A percentile compares a stretch with the other conserved stretches of the same genome.
Evolutionary conservation across 2,888 invertebrate genomes (phyloP).

Genomic region (Erpobdella octoculata): DNA sequence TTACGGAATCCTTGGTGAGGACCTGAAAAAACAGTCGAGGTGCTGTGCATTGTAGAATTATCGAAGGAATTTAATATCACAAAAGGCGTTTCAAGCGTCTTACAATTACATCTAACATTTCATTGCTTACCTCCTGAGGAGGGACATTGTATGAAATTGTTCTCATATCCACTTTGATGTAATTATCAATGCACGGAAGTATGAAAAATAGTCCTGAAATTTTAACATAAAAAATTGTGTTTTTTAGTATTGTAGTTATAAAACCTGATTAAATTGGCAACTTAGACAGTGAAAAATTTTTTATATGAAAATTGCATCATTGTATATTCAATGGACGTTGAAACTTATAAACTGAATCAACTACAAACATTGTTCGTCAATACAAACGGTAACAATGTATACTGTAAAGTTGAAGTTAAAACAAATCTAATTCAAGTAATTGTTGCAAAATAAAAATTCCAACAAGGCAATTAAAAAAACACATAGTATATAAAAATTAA

Average conservation of each 20-base stretch:
- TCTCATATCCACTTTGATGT: conserved; percentile 47
- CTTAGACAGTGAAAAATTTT: no score
- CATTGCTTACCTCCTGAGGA: conserved; percentile 47
- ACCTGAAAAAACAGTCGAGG: neutral
- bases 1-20: conserved; percentile 23
- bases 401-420: no score
- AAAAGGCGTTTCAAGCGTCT: no score
- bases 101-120: neutral
- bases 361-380: neutral
- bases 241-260: no score
- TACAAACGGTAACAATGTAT: no score
- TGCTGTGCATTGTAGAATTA: no score
- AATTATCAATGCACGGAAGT: conserved; percentile 47
- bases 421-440: no score
- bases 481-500: no score
- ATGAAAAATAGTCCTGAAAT: conserved; percentile 46
- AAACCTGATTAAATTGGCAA: no score
- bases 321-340: neutral
- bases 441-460: no score
- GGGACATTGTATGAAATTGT: conserved; percentile 53
- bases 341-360: neutral
- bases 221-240: neutral
- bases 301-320: neutral
- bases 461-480: no score
- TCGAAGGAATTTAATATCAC: no score